Percentiles rank a stretch among this genome's conserved stretches.
These are phyloP conservation scores for Pangasianodon gigas DNA, from an alignment of 2,113 vertebrate species.

Conservation along the genomic window DNA sequence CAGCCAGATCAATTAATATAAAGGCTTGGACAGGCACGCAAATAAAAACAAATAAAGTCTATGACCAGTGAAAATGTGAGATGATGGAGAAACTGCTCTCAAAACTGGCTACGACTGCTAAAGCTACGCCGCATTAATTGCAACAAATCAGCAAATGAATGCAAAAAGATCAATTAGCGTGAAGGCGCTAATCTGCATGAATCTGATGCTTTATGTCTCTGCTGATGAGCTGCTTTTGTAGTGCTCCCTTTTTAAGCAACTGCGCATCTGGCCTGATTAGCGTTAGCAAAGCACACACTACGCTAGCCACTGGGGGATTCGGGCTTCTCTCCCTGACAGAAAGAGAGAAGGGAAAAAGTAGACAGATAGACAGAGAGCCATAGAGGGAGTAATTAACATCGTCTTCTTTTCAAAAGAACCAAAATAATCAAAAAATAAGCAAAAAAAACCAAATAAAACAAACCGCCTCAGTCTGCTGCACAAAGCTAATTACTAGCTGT, in stretches of 20 bases:
- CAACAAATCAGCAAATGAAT: constrained; percentile 27
- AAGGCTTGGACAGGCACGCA: not conserved
- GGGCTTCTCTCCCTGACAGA: constrained; percentile 57
- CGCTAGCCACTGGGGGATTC: constrained; percentile 38
- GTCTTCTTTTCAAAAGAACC: constrained; percentile 57
- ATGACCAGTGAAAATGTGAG: not conserved
- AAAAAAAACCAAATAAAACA: constrained; percentile 61
- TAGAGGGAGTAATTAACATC: constrained; percentile 73
- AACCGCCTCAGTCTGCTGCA: constrained; percentile 61
- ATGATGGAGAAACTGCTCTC: not conserved
- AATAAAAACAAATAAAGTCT: not conserved
- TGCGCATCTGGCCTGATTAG: constrained; percentile 68
- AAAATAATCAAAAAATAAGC: constrained; percentile 63
- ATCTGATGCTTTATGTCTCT: constrained; percentile 65
- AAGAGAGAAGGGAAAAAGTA: constrained; percentile 33
- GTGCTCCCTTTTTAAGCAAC: constrained; percentile 59
- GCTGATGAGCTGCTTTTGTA: constrained; percentile 67
- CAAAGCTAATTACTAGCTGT: constrained; percentile 61
- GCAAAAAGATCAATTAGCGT: constrained; percentile 31
- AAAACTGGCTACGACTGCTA: not conserved
- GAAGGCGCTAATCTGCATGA: constrained; percentile 66
- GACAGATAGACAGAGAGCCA: constrained; percentile 49
- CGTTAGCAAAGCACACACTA: constrained; percentile 48
- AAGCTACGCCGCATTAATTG: not conserved
- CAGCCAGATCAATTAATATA: not conserved